A percentile compares a stretch with the other conserved stretches of the same genome.
These are phyloP conservation scores for Nomada fabriciana DNA, from an alignment of 2,888 invertebrate genomes.

Conservation along the genomic window DNA sequence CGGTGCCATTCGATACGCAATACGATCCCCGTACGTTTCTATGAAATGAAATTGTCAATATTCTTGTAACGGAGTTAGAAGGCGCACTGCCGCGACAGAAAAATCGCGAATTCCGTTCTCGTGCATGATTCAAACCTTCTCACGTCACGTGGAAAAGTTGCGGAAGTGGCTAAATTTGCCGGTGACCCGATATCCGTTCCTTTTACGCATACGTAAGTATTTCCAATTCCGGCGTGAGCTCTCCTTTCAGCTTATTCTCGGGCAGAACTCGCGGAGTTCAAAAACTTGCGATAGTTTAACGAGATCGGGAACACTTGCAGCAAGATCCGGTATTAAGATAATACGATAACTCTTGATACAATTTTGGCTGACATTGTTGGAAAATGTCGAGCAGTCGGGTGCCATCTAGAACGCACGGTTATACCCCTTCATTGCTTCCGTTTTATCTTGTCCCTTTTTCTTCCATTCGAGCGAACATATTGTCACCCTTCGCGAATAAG, in stretches of 20 bases:
- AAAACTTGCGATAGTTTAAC: conserved; percentile 62
- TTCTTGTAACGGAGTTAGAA: neutral
- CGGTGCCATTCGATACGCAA: too few relatives aligned
- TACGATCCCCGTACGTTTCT: too few relatives aligned
- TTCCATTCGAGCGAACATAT: neutral
- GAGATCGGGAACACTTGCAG: conserved; percentile 51
- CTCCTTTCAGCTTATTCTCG: neutral
- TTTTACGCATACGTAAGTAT: conserved; percentile 49
- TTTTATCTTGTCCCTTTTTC: neutral
- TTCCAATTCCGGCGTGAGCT: neutral
- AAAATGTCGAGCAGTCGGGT: conserved; percentile 35
- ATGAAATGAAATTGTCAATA: conserved; percentile 9
- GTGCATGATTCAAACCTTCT: conserved; percentile 28
- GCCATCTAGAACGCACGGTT: conserved; percentile 38
- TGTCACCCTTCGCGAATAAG: conserved; percentile 14
- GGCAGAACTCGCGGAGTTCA: conserved; percentile 17
- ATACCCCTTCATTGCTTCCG: neutral
- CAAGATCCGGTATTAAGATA: conserved; percentile 52
- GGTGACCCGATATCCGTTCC: conserved; percentile 37
- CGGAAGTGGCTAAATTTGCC: conserved; percentile 45
- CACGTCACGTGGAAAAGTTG: conserved; percentile 44
- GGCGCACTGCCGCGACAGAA: neutral
- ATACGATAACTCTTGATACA: conserved; percentile 45
- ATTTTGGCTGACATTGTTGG: conserved; percentile 16
- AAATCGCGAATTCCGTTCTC: conserved; percentile 26